Percentiles rank a stretch among this genome's conserved stretches.
phyloP scores from a whole-genome alignment of 2,113 vertebrate species.

The Melospiza georgiana region DNA sequence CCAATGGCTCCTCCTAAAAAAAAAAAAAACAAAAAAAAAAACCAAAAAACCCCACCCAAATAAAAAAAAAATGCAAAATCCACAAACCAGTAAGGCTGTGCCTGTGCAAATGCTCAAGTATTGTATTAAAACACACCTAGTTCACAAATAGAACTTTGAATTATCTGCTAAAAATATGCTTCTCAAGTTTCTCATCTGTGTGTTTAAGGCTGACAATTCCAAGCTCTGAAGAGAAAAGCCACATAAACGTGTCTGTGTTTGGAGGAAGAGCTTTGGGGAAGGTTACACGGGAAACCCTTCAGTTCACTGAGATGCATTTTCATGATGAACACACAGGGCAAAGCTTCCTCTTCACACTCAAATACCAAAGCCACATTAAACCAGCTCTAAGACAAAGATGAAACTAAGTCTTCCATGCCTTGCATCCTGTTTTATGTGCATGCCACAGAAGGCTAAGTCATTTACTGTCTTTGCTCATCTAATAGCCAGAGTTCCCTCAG shows the following conservation, averaged over 20 bases:
- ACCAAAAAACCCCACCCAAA: background rate
- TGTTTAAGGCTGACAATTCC: background rate
- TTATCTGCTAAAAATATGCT: background rate
- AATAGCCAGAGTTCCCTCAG: background rate
- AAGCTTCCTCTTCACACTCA: background rate
- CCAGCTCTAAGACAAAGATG: background rate
- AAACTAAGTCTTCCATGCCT: background rate
- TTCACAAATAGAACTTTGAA: background rate
- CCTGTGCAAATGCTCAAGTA: background rate
- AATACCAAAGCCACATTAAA: background rate
- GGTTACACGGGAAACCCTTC: background rate
- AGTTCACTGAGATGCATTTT: background rate
- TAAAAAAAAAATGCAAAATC: too few species aligned
- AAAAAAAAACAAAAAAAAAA: too few species aligned
- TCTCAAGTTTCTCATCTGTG: background rate
- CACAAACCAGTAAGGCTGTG: background rate
- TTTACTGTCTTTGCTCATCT: background rate
- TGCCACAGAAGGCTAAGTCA: background rate
- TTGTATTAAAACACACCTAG: background rate
- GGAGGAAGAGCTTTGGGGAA: background rate
- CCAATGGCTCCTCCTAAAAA: background rate
- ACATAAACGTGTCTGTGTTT: accelerated
- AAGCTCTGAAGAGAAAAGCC: background rate
- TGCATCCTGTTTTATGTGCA: background rate
- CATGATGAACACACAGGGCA: background rate